Evolutionary conservation across 2,888 invertebrate genomes (phyloP), one percentile per base, ranked within the genome.

Genomic region (Perizoma flavofasciatum): DNA sequence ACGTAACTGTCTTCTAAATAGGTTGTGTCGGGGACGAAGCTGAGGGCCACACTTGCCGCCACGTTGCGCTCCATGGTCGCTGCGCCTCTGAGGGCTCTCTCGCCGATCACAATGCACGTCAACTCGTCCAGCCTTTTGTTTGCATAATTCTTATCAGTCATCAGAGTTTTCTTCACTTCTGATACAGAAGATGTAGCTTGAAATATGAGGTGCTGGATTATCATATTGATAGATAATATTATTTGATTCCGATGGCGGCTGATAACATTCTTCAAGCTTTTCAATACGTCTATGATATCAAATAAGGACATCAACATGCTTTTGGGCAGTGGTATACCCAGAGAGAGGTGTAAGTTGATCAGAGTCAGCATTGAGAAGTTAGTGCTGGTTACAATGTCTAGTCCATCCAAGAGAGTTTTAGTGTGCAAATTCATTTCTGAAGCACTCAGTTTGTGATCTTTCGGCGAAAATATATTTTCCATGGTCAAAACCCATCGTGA

Each of bases 201-300:
- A 82, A 96, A 96, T 68, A 95, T 93, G 46, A 97, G 91, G 85
- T 97, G 96, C 77, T 98, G 98, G 10, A 95, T 86, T 48, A 97
- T 94, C 82, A 97, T 95, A 72, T 95, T 94, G 55, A 96, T 93
- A 8, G 96, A 94, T 75, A 95, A 95, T 22, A 95, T 93, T 53
- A 98, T 94, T 66, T 94, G 92, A 64, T 95, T 92, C 49, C 94
- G 93, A 78, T 97, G 94, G 43, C 95, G 91, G 55, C 94, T 93
- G 71, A 96, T 95, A 9, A 94, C 94, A 67, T 94, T 93, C 77
- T 96, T 95, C 66, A 98, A 92, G 37, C 95, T 93, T 88, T 97
- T 97, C 41, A 98, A 85, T 63, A 97, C 92, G 83, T 98, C 97
- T 56, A 97, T 93, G 33, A 98, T 92, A 74, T 96, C 95, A 86